Conservation (phyloP, 2,113 vertebrate species). For the Mystacornis crossleyi region DNA sequence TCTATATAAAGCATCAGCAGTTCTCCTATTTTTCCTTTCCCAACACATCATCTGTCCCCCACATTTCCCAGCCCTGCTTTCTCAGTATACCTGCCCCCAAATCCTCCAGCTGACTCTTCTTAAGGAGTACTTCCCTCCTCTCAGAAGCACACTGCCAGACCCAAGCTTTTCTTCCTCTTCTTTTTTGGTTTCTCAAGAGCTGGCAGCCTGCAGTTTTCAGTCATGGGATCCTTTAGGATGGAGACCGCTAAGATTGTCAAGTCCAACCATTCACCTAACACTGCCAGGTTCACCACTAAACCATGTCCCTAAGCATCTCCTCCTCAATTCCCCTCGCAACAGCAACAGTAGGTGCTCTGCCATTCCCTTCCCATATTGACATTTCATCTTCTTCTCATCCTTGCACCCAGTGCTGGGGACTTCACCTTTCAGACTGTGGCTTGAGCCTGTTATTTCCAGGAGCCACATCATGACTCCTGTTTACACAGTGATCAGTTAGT, state of each 20-base stretch:
- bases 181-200: not conserved
- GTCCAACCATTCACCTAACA: not conserved
- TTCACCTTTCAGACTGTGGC: not conserved
- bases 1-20: not conserved
- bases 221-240: not conserved
- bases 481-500: not conserved
- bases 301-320: not conserved
- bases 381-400: not conserved
- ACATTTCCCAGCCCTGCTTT: not conserved
- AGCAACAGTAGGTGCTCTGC: not conserved
- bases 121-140: not conserved
- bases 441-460: not conserved
- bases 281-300: not conserved
- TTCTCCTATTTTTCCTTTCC: not conserved
- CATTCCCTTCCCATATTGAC: not conserved
- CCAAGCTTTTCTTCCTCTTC: not conserved
- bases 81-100: not conserved
- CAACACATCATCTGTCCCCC: not conserved
- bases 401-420: not conserved
- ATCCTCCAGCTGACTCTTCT: not conserved
- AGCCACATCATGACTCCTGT: not conserved
- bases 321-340: not conserved
- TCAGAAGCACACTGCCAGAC: not conserved
- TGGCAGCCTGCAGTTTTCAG: not conserved
- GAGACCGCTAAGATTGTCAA: not conserved